Evolutionary conservation across 2,113 vertebrate genomes (phyloP), one percentile per base, ranked within the genome.

Genomic region (Nicator chloris): DNA sequence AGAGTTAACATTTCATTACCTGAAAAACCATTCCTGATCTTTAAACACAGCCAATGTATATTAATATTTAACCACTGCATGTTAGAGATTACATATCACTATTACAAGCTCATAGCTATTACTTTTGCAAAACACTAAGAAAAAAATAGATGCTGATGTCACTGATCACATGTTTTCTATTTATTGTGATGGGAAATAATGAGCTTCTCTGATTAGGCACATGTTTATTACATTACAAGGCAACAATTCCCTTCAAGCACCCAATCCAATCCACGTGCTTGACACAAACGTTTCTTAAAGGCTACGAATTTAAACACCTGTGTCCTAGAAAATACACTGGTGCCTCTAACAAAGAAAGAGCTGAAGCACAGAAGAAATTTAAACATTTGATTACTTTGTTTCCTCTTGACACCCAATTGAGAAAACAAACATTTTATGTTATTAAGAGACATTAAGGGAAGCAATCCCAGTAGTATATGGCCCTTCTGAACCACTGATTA

Each of bases 21-120:
- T 63, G 84, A 90, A 91, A 72, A 96, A 49, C 30, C 33, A n/a
- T 86, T 92, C 92, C 37, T 87, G 42, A 92, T 93, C 91, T 96
- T 96, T 93, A 96, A 96, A 96, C 82, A 88, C 10, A 70, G 76
- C 24, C 84, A 70, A 56, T 47, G 64, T 66, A 66, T 56, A 95
- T 96, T 97, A 97, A 97, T 96, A 93, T 94, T 96, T 96, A 96
- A 97, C 92, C 78, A 92, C 44, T 39, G 60, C 73, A 76, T 30
- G 80, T 82, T 57, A 90, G 73, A 93, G 90, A 95, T 87, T 94
- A 82, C 24, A 2, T 93, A 83, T 87, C 93, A 90, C 94, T 69
- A 63, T 89, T 80, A 91, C 50, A 92, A 78, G 63, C 76, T 92
- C 73, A 69, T 3, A 79, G 50, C 53, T 92, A 86, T 82, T 91